phyloP scores from a whole-genome alignment of 2,797 vertebrate species.

The Amazona ochrocephala region DNA sequence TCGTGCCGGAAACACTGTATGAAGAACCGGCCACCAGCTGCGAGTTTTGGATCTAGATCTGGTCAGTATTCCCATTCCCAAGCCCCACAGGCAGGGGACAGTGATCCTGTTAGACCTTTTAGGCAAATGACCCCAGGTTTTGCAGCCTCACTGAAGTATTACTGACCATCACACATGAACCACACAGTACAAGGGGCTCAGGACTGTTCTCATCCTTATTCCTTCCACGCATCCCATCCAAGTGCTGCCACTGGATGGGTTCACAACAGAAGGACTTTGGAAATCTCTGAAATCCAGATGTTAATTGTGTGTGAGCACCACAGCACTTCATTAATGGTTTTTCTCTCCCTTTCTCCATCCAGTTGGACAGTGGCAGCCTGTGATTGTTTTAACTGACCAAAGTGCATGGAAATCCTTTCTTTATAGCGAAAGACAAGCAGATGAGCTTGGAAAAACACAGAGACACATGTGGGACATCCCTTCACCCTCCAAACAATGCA shows the following conservation, averaged over 20 bases:
- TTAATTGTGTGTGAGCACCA: neutral
- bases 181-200: fast-evolving
- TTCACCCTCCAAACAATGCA: neutral
- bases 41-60: neutral
- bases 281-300: neutral
- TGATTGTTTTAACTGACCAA: neutral
- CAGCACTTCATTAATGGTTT: neutral
- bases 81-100: too few relatives aligned
- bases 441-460: neutral
- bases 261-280: neutral
- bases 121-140: neutral
- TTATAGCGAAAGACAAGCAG: neutral
- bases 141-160: neutral
- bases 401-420: neutral
- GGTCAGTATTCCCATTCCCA: neutral
- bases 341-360: neutral
- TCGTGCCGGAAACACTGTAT: neutral
- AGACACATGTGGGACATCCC: neutral
- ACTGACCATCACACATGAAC: fast-evolving
- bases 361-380: neutral
- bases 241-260: neutral
- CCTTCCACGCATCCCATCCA: neutral
- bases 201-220: neutral
- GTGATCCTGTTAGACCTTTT: neutral
- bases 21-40: neutral